Evolutionary conservation across 2,797 vertebrate species (phyloP), one percentile per base, ranked within the genome.

Genomic region (Rhynchotus rufescens): DNA sequence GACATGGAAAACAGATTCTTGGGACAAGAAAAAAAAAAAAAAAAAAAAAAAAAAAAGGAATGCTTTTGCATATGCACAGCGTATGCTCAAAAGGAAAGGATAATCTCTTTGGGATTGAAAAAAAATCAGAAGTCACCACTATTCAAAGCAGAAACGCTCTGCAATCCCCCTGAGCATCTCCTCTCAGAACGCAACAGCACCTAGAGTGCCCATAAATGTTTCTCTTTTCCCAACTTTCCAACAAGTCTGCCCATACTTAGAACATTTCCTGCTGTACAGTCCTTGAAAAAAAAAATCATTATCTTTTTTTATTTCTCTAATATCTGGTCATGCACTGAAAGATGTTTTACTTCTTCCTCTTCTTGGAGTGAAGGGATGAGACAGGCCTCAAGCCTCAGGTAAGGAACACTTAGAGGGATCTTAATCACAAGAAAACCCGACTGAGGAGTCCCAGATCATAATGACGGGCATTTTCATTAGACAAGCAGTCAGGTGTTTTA

Each of bases 231-330:
- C 65, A 85, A 44, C 8, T n/a, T 61, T 74, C 44, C 85, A 30
- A 25, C 6, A 36, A 47, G 15, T 47, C 34, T 84, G 62, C 36
- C 42, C 42, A 78, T 13, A 19, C 3, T 21, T 75, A 8, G 10
- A 72, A 28, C 17, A 68, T 78, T 80, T 78, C 5, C 40, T 82
- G 26, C 57, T 75, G 25, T n/a, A 68, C 21, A 72, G 26, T 38
- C 49, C 69, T 67, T 65, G 12, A 40, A 78, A 89, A 94, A 82
- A 89, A 94, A 82, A 74, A 10, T 5, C 45, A 49, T 16, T 10
- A 77, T 66, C 8, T 36, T 51, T 38, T 56, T 67, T 60, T 13
- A 12, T 13, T 25, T 49, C 23, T 38, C 15, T 15, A 42, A 34
- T 47, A 76, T 56, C 71, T 73, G 26, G 23, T 67, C 38, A 71